Conservation (phyloP, 2,113 vertebrate genomes). For the Labeo rohita region DNA sequence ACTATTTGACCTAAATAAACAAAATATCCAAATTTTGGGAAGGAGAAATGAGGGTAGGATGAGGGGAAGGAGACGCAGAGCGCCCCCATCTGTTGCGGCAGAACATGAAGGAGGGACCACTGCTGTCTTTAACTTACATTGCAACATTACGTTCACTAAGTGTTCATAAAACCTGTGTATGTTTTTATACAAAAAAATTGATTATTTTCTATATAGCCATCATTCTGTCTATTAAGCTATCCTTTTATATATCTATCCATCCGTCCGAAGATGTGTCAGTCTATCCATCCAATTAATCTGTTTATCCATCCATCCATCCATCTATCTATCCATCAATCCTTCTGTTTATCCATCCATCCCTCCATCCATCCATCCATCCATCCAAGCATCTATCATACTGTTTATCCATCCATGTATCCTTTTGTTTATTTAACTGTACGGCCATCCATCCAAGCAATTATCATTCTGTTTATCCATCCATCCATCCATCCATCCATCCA, state of each 20-base stretch:
- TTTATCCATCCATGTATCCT: not conserved
- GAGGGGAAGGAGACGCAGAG: constrained; percentile 47
- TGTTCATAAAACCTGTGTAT: not conserved
- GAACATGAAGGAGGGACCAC: not conserved
- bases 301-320: not conserved
- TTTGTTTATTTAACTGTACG: too few species aligned
- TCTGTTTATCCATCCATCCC: not conserved
- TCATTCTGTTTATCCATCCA: too few species aligned
- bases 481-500: too few species aligned
- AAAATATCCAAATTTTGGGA: constrained; percentile 52
- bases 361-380: too few species aligned
- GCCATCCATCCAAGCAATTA: too few species aligned
- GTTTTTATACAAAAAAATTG: not conserved
- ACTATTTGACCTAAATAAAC: constrained; percentile 83
- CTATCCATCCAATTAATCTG: too few species aligned
- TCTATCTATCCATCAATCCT: not conserved
- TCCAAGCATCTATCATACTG: too few species aligned
- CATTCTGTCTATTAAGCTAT: not conserved
- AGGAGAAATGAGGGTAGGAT: constrained; percentile 3
- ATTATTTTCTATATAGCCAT: not conserved
- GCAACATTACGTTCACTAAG: not conserved
- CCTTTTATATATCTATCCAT: too few species aligned
- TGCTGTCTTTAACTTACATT: not conserved
- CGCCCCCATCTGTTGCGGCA: constrained; percentile 58
- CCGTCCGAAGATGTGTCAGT: too few species aligned